Evolutionary conservation across 2,797 vertebrate genomes (phyloP), one percentile per base, ranked within the genome.

Genomic region (Neosilurus mollespiculum): DNA sequence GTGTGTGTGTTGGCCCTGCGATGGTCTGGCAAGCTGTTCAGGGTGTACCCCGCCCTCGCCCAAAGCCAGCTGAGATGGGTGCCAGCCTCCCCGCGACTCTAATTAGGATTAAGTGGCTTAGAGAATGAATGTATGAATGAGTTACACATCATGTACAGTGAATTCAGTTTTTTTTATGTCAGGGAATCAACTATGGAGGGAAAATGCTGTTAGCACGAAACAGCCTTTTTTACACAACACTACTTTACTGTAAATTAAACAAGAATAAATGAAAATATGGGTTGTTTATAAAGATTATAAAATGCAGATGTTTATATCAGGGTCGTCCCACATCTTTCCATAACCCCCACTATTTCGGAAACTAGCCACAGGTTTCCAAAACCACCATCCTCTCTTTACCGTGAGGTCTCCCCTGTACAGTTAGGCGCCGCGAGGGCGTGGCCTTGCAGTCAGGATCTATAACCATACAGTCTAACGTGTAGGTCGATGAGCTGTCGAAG

Each of bases 401-500:
- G 0, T 66, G 43, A 51, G 43, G 69, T 71, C 69, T n/a, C 11
- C n/a, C 24, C 7, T 20, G 53, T 30, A 30, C 7, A 10, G 1
- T 20, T 24, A 73, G 51, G 71, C 18, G 71, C 11, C 0, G 24
- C 0, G 14, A 24, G 15, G 51, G 51, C 7, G 51, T 30, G 71
- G 51, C 54, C 71, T n/a, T 4, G 7, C 11, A n/a, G 30, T 73
- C 91, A 95, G 0, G 89, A 86, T 53, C 92, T 92, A 75, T 90
- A 90, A 58, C 95, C 92, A 85, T 95, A 94, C 79, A 99, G 94
- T 85, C 93, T 90, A 72, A 92, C 87, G 76, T 99, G 95, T 88
- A 98, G 94, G 84, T 93, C 90, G 9, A 96, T 91, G 82, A 98
- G 96, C 90, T 98, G 97, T 72, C 95, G 91, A 81, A 98, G 89